Percentiles rank a stretch among this genome's conserved stretches.
Conservation (phyloP, 2,113 vertebrate species). For the Phalacrocorax carbo region DNA sequence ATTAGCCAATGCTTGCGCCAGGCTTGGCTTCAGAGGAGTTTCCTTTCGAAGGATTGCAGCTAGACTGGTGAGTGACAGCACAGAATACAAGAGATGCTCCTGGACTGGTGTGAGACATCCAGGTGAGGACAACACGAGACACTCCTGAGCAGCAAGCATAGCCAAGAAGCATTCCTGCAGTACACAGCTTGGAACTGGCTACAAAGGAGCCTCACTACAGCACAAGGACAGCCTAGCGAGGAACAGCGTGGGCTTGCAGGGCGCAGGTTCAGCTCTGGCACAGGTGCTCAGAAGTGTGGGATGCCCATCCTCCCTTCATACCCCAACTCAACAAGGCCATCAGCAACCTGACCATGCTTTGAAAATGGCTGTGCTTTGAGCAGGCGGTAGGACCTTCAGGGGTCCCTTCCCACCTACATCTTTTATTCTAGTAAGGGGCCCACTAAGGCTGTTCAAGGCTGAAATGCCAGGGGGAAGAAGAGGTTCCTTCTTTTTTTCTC, state of each 20-base stretch:
- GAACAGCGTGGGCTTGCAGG: rapidly evolving
- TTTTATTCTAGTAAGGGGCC: background rate
- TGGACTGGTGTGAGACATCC: background rate
- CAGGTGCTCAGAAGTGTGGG: background rate
- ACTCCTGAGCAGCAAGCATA: background rate
- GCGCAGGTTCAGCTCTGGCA: background rate
- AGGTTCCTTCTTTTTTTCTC: background rate
- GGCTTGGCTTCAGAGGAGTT: background rate
- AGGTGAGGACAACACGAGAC: background rate
- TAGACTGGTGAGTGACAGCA: background rate
- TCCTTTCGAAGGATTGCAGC: background rate
- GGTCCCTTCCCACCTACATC: background rate
- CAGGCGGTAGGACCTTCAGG: background rate
- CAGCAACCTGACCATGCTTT: rapidly evolving
- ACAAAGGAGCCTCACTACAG: background rate
- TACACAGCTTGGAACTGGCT: rapidly evolving
- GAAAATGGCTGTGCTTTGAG: background rate
- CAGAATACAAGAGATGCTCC: background rate
- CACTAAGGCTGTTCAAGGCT: background rate
- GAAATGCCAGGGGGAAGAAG: background rate
- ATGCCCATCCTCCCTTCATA: background rate
- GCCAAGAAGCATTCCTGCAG: background rate
- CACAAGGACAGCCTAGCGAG: background rate
- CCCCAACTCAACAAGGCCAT: background rate
- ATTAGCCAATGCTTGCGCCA: background rate